phyloP scores from a whole-genome alignment of 1,140 invertebrate species.

The Drosophila aff. region DNA sequence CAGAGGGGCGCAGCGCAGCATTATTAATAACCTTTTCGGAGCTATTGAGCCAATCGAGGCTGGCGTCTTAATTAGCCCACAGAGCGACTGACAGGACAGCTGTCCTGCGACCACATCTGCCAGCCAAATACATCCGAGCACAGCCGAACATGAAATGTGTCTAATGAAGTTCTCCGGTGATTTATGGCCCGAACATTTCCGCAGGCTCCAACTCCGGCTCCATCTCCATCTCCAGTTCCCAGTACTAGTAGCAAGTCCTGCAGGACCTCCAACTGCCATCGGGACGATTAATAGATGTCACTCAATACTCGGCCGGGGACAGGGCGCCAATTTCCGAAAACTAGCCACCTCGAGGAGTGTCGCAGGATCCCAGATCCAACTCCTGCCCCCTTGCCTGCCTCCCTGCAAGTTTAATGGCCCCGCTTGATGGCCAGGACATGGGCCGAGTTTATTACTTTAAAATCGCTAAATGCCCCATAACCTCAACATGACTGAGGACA shows the following conservation, averaged over 20 bases:
- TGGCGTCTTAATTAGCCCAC: slow-evolving; percentile 66
- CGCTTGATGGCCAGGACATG: slow-evolving; percentile 58
- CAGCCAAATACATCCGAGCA: slow-evolving; percentile 24
- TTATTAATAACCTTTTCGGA: slow-evolving; percentile 67
- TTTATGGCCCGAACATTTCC: slow-evolving; percentile 70
- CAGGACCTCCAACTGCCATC: slow-evolving; percentile 25
- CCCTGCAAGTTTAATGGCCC: slow-evolving; percentile 57
- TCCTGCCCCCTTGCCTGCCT: neutral
- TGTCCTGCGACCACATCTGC: slow-evolving; percentile 51
- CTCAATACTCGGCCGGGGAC: slow-evolving; percentile 58
- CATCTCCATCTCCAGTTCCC: slow-evolving; percentile 8
- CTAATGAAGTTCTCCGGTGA: slow-evolving; percentile 74
- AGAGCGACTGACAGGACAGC: slow-evolving; percentile 53
- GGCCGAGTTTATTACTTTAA: slow-evolving; percentile 78
- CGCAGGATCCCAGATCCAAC: neutral
- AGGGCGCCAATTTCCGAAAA: slow-evolving; percentile 70
- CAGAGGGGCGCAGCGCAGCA: slow-evolving; percentile 17
- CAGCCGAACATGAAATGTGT: slow-evolving; percentile 59
- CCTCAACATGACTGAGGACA: slow-evolving; percentile 40
- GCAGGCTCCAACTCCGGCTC: slow-evolving; percentile 28
- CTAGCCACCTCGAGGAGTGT: slow-evolving; percentile 36
- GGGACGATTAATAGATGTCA: slow-evolving; percentile 75
- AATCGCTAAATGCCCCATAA: slow-evolving; percentile 71
- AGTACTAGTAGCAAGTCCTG: slow-evolving; percentile 7
- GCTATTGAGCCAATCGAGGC: slow-evolving; percentile 39